Conservation (phyloP, 2,113 vertebrate species). For the Phrynosoma blainvillii region DNA sequence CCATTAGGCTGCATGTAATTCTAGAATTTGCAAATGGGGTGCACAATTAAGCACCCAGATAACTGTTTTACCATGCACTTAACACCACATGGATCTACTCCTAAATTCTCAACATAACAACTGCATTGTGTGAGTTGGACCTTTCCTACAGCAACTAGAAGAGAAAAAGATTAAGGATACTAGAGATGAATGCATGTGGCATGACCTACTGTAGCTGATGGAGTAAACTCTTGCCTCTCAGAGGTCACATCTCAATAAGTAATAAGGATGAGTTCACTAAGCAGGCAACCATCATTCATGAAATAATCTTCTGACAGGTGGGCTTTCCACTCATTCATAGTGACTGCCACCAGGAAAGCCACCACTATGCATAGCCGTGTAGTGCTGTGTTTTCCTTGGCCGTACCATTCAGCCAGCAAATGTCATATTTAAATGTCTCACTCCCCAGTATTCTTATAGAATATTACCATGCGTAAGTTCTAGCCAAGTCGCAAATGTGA, state of each 20-base stretch:
- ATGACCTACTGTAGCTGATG: neutral
- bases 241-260: neutral
- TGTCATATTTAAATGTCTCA: neutral
- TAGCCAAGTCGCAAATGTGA: neutral
- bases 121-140: neutral
- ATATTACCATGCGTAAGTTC: neutral
- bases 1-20: constrained; percentile 5
- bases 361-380: neutral
- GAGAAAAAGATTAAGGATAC: neutral
- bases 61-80: neutral
- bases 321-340: neutral
- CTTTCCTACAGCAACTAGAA: neutral
- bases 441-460: neutral
- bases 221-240: neutral
- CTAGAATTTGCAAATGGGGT: neutral
- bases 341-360: neutral
- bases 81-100: neutral
- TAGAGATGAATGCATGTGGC: neutral
- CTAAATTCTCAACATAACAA: neutral
- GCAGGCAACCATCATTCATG: neutral
- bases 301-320: neutral
- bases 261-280: neutral
- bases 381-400: neutral
- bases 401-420: neutral
- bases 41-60: neutral